These are phyloP conservation scores for Cricetomys ansorgei DNA, from an alignment of 2,113 vertebrate species.

Conservation along the genomic window DNA sequence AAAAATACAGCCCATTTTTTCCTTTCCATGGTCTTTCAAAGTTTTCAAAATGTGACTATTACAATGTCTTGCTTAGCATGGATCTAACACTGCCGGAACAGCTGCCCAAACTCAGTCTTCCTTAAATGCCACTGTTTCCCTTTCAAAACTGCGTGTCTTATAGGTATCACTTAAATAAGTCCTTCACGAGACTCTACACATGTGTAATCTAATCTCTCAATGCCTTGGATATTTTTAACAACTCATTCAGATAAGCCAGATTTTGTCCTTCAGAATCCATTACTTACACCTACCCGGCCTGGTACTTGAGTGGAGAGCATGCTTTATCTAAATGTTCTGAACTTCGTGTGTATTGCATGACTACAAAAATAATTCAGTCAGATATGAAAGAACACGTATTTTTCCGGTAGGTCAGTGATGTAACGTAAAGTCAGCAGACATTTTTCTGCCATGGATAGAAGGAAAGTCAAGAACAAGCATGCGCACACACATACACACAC, in stretches of 20 bases:
- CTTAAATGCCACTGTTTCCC: background rate
- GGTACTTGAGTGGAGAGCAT: background rate
- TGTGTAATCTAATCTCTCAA: background rate
- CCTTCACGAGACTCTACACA: background rate
- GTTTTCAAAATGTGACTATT: background rate
- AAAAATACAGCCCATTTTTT: background rate
- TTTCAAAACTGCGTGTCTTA: background rate
- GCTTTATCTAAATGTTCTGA: constrained; percentile 29
- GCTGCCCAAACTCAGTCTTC: background rate
- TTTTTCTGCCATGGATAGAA: background rate
- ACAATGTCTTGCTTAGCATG: background rate
- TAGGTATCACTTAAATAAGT: background rate
- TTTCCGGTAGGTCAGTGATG: background rate
- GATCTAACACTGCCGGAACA: background rate
- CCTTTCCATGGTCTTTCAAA: background rate
- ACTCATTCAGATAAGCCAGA: background rate
- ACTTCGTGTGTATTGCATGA: background rate
- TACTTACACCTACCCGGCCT: background rate
- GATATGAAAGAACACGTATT: background rate
- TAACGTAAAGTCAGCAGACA: background rate
- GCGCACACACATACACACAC: background rate
- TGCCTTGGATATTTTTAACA: background rate
- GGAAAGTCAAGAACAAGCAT: background rate
- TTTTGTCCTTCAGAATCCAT: background rate
- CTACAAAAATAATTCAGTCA: constrained; percentile 1